Conservation (phyloP, 2,113 vertebrate genomes). For the Platysteira castanea region DNA sequence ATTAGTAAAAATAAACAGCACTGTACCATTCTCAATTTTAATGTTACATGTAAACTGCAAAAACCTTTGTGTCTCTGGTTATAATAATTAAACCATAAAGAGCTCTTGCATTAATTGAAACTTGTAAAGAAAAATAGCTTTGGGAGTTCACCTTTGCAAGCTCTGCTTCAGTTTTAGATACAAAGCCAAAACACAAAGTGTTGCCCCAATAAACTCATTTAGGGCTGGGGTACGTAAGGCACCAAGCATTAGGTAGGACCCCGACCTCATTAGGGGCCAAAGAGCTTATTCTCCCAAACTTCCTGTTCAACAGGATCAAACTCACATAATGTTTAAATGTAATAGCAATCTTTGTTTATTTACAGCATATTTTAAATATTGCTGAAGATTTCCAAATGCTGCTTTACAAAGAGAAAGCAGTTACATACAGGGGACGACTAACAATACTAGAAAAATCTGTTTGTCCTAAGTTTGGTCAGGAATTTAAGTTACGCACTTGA, state of each 20-base stretch:
- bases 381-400: background rate
- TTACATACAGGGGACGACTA: background rate
- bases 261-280: fast-evolving
- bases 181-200: background rate
- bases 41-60: background rate
- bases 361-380: background rate
- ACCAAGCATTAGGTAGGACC: background rate
- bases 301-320: background rate
- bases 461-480: conserved; percentile 39
- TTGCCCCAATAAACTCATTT: background rate
- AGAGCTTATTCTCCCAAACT: background rate
- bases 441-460: background rate
- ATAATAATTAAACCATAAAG: background rate
- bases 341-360: background rate
- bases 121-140: background rate
- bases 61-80: background rate
- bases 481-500: conserved; percentile 66
- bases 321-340: background rate
- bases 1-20: background rate
- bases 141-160: background rate
- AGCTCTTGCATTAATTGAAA: background rate
- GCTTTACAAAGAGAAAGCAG: background rate
- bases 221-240: background rate
- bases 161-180: background rate
- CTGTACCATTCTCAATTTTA: background rate